Conservation (phyloP, 2,797 vertebrate genomes). For the Hoplostethus atlanticus region DNA sequence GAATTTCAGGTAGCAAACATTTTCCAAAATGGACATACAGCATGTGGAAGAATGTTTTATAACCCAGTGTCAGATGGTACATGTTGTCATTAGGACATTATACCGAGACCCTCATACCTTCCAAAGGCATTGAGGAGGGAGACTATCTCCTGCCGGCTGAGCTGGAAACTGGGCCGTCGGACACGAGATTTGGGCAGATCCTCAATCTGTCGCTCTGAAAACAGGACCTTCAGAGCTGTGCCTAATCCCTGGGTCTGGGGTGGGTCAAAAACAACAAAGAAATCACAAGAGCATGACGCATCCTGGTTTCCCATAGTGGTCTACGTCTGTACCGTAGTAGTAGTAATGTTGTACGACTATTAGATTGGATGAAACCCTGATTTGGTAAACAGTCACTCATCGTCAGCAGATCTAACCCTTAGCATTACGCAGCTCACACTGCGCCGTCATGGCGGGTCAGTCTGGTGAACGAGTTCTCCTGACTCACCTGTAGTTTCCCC, state of each 20-base stretch:
- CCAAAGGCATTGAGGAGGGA: conserved; percentile 95
- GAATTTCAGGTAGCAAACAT: background rate
- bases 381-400: too few species aligned
- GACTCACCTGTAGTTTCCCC: conserved; percentile 93
- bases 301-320: background rate
- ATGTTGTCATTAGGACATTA: background rate
- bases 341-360: too few species aligned
- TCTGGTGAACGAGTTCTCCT: background rate
- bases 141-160: conserved; percentile 93
- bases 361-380: too few species aligned
- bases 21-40: background rate
- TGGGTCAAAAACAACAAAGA: conserved; percentile 4
- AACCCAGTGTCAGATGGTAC: background rate
- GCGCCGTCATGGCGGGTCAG: too few species aligned
- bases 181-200: conserved; percentile 84
- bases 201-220: conserved; percentile 92
- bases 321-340: too few species aligned
- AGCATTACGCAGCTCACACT: too few species aligned
- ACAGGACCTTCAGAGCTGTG: conserved; percentile 93
- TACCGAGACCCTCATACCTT: conserved; percentile 81
- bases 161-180: conserved; percentile 86
- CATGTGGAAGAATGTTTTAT: too few species aligned
- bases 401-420: too few species aligned
- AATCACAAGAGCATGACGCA: background rate
- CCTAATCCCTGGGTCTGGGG: conserved; percentile 94